Evolutionary conservation across 2,888 invertebrate species (phyloP), one percentile per base, ranked within the genome.

Genomic region (Argyra leucocephala): DNA sequence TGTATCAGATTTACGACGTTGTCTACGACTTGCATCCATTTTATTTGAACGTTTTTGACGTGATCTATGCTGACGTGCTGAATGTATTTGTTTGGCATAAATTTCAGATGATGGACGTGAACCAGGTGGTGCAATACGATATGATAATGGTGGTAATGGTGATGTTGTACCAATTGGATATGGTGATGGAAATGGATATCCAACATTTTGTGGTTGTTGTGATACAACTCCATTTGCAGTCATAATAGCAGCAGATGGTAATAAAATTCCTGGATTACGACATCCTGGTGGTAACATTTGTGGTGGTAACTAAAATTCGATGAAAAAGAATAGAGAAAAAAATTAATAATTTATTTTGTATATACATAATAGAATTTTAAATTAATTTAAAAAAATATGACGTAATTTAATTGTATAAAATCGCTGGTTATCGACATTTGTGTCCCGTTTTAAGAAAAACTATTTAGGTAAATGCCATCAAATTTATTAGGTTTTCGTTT

Each of bases 1-100:
- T 12, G 76, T 75, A 65, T 79, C 77, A 36, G 79, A 78, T 66
- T 76, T 78, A 65, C 78, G 75, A 31, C 78, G 74, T 67, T 77
- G 78, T n/a, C 75, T 74, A 9, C 74, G 75, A 69, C 72, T 74
- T 6, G 71, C 73, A 64, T 74, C 73, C 26, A 71, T 70, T 67
- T 75, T 75, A 1, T 74, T 70, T 1, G 69, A 63, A n/a, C 73
- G 72, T 22, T 69, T 69, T 37, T 67, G 68, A 57, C 68, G 69
- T 4, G 72, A 71, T 22, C 73, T 72, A 15, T 74, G 71, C 57
- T 72, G 73, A 6, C 74, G 70, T 36, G 72, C 72, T 66, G 67
- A 63, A 67, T 67, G 67, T 61, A 48, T 48, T 18, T 48, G 48
- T 48, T 48, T 48, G 12, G 48, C 48, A 48, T 48, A 48, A 26